Evolutionary conservation across 2,797 vertebrate genomes (phyloP), one percentile per base, ranked within the genome.

Genomic region (Tragelaphus eurycerus): DNA sequence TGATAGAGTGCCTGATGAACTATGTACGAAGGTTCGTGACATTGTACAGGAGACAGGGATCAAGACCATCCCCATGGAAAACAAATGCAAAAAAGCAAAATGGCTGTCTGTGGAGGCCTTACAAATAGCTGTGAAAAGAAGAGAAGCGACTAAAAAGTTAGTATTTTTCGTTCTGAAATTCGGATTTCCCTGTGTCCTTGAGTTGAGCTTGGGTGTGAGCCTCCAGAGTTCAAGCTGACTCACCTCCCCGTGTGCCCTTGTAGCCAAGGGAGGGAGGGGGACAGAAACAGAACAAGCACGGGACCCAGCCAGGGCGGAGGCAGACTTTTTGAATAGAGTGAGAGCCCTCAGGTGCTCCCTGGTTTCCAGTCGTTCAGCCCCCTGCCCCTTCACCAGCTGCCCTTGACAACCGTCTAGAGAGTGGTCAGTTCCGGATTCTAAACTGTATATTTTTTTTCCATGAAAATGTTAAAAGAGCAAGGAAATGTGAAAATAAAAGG

Each of bases 401-500:
- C 91, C 54, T 43, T 3, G 5, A 84, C 31, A 17, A 87, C 81
- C 48, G 3, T 25, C 62, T 79, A 23, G 57, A 84, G 31, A 23
- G 38, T 5, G 17, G 76, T 92, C 96, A 64, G 48, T 86, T 94
- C 94, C 86, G 91, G 96, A 95, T 93, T 86, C 86, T 96, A 89
- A 98, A 96, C 95, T 96, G 85, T 92, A 48, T 96, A 89, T 97
- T 94, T 97, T 93, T 43, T 93, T 97, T 93, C 93, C 82, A 85
- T 76, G 83, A 94, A 91, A 48, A 86, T 97, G 95, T 95, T 97
- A 97, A 97, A 93, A 96, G 79, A 89, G 64, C 59, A 34, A 96
- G 78, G 86, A 93, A 91, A 93, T 90, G 98, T 97, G 98, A 97
- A 97, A 97, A 82, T 92, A 95, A 86, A 90, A 96, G 60, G 11